Evolutionary conservation across 2,888 invertebrate genomes (phyloP).

Genomic region (Melanophora roralis): DNA sequence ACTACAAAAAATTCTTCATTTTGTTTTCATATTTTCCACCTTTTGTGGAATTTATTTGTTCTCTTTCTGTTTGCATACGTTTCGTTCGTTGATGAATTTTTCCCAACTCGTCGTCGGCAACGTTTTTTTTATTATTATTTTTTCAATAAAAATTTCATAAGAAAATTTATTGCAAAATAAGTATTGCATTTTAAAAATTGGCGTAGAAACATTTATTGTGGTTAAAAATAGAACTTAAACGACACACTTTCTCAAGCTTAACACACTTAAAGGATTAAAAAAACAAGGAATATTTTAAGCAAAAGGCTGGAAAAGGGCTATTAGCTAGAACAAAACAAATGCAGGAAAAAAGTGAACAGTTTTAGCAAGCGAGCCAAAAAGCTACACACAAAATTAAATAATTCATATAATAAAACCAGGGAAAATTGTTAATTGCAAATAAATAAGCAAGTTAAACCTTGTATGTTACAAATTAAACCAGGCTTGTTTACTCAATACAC

Average conservation of each 20-base stretch:
- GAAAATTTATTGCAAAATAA: constrained; percentile 46
- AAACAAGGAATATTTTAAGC: constrained; percentile 27
- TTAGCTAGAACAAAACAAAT: constrained; percentile 59
- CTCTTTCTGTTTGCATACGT: constrained; percentile 39
- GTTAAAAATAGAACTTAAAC: constrained; percentile 24
- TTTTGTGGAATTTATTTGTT: constrained; percentile 41
- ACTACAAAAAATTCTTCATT: constrained; percentile 39
- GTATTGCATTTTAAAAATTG: constrained; percentile 50
- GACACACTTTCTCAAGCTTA: constrained; percentile 33
- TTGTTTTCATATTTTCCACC: background rate
- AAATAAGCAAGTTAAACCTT: background rate
- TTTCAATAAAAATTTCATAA: constrained; percentile 50
- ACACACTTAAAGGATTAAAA: constrained; percentile 22
- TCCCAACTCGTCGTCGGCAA: constrained; percentile 53
- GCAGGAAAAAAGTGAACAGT: constrained; percentile 58
- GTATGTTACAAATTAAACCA: constrained; percentile 5
- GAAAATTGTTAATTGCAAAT: background rate
- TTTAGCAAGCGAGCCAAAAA: constrained; percentile 33
- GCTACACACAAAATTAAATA: constrained; percentile 6
- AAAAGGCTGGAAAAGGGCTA: constrained; percentile 45
- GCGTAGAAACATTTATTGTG: constrained; percentile 40
- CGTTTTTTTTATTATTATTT: constrained; percentile 56
- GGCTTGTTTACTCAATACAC: constrained; percentile 1
- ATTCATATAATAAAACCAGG: constrained; percentile 14
- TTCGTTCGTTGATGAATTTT: constrained; percentile 55